Conservation (phyloP, 2,888 invertebrate genomes). For the Sphinx pinastri region DNA sequence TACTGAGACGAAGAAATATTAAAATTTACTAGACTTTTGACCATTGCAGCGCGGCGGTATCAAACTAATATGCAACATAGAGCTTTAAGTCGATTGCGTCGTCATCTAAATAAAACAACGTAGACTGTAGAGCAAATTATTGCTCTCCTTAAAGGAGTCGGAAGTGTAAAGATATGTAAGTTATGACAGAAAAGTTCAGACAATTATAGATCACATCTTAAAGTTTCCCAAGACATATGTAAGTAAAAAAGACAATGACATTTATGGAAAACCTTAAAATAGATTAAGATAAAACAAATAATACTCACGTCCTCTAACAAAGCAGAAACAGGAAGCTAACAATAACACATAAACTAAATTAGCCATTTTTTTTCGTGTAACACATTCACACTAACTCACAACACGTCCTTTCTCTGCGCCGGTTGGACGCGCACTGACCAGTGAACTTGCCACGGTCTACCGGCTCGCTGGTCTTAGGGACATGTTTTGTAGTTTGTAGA, state of each 20-base stretch:
- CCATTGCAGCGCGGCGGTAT: no score
- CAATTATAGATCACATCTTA: not conserved
- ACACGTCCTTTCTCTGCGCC: not conserved
- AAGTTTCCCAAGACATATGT: not conserved
- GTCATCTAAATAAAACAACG: no score
- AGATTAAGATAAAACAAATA: not conserved
- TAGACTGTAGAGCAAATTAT: no score
- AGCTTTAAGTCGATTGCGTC: no score
- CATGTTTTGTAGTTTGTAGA: not conserved
- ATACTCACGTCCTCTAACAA: slow-evolving; percentile 19
- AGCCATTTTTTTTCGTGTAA: slow-evolving; percentile 2
- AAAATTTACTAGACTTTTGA: no score
- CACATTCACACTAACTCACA: not conserved
- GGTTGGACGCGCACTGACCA: slow-evolving; percentile 1
- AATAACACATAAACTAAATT: slow-evolving; percentile 9
- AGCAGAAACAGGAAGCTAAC: slow-evolving; percentile 4
- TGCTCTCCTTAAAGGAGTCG: no score
- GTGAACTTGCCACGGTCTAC: not conserved
- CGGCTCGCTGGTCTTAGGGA: not conserved
- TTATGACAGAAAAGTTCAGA: not conserved
- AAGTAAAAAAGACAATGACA: not conserved
- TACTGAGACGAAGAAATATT: no score
- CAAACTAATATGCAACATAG: no score
- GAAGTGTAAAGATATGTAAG: not conserved
- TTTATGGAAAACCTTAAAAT: not conserved